Base-by-base conservation (phyloP, 2,113 vertebrate species). In the Lamprologus callipterus region DNA sequence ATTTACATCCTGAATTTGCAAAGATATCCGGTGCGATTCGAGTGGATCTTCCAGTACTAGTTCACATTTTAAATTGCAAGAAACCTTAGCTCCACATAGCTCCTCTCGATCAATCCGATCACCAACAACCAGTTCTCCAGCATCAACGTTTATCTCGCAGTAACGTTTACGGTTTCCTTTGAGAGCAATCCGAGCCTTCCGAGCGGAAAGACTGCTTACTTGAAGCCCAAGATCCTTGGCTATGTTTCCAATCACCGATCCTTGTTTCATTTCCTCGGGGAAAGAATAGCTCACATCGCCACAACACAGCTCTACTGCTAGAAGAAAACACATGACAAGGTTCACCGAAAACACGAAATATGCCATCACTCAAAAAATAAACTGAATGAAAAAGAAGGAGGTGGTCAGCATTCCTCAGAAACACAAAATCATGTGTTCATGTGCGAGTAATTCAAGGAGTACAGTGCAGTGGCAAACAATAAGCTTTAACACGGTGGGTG, bases 1-100 rank as follows among this genome's bases (percentile, higher is more conserved):
- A 91, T 97, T 97, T 57, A 97, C 80, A 83, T 97, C 96, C 47
- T 93, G 87, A 28, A 96, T 88, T 49, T 92, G 91, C 6, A 97
- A 85, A 21, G 21, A 21, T 13, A 94, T 73, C 92, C 42, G 70
- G 40, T 85, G 70, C 14, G 73, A 57, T 78, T 85, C 83, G 8
- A 85, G 54, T 13, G 83, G 83, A 49, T 47, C 28, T 11, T 85
- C 83, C 0, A 85, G 55, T 10, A 85, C 13, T 7, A 85, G 0
- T 26, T 85, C 70, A 23, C 26, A 78, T 60, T 85, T 79, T 23
- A 85, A 47, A 60, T 79, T 16, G 23, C 83, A 85, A 26, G 83
- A 35, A 35, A 58, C 7, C 70, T 85, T 85, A 4, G 55, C n/a
- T 37, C 54, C 83, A 42, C 83, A 85, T 16, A 79, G 70, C 19